Percentiles rank a stretch among this genome's conserved stretches.
phyloP scores from a whole-genome alignment of 2,113 vertebrate genomes.

The Rissa tridactyla region DNA sequence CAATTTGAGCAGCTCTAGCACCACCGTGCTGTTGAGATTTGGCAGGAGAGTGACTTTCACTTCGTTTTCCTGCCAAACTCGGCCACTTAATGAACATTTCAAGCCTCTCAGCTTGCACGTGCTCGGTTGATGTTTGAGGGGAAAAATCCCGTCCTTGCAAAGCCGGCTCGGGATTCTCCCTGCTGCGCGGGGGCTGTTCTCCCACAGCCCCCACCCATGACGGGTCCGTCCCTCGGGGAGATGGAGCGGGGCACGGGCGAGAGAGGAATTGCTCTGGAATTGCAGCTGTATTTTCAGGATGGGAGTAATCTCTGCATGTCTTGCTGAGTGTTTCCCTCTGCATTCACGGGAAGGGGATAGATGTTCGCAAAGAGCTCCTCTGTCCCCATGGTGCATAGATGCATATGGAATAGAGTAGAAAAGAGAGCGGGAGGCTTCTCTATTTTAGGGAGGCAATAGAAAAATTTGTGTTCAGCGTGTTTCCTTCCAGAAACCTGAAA shows the following conservation, averaged over 20 bases:
- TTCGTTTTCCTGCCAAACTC: conserved; percentile 26
- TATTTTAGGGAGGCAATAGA: neutral
- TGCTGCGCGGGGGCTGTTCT: neutral
- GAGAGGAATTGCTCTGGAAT: neutral
- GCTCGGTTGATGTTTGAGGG: neutral
- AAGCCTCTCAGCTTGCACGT: neutral
- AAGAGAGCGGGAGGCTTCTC: fast-evolving
- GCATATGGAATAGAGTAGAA: neutral
- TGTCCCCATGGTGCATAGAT: neutral
- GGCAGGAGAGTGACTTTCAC: conserved; percentile 16
- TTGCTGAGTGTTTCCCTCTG: neutral
- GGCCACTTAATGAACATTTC: conserved; percentile 16
- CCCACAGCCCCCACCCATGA: neutral
- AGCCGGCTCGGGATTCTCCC: neutral
- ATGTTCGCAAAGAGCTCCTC: neutral
- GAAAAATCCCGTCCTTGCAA: neutral
- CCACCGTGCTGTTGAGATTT: conserved; percentile 42
- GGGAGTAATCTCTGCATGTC: neutral
- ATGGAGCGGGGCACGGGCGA: neutral
- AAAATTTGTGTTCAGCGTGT: neutral
- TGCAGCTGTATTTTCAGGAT: neutral
- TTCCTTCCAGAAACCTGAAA: neutral
- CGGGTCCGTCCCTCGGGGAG: neutral
- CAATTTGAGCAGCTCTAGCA: conserved; percentile 39
- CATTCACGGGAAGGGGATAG: neutral